Conservation (phyloP, 35 echinoderm and acorn worm species). For the Anneissia japonica region DNA sequence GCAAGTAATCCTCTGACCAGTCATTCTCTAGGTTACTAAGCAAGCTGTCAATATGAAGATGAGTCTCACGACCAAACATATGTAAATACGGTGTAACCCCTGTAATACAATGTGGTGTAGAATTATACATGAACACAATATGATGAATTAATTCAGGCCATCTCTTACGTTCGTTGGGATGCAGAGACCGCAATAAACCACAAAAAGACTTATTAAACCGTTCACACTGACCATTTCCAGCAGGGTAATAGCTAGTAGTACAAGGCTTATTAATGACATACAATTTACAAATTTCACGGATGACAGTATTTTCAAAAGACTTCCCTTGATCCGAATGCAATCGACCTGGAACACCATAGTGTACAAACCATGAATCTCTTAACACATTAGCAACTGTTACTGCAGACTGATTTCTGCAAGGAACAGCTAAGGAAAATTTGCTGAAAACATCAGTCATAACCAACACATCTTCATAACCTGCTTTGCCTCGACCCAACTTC, state of each 20-base stretch:
- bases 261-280: background rate
- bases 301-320: background rate
- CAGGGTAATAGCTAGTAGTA: background rate
- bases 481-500: background rate
- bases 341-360: background rate
- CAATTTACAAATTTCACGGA: background rate
- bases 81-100: background rate
- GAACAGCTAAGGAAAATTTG: background rate
- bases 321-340: background rate
- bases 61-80: background rate
- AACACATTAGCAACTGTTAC: background rate
- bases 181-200: background rate
- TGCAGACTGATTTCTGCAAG: background rate
- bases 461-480: background rate
- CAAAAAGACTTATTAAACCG: constrained; percentile 1
- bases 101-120: background rate
- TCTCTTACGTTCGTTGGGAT: background rate
- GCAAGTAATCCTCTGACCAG: background rate
- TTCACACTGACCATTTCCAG: background rate
- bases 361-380: background rate
- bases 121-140: background rate
- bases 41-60: background rate
- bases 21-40: background rate
- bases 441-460: background rate
- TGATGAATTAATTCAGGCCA: constrained; percentile 3